phyloP scores from a whole-genome alignment of 37 sponge, comb jelly and placozoan species.

The Ephydatia muelleri region DNA sequence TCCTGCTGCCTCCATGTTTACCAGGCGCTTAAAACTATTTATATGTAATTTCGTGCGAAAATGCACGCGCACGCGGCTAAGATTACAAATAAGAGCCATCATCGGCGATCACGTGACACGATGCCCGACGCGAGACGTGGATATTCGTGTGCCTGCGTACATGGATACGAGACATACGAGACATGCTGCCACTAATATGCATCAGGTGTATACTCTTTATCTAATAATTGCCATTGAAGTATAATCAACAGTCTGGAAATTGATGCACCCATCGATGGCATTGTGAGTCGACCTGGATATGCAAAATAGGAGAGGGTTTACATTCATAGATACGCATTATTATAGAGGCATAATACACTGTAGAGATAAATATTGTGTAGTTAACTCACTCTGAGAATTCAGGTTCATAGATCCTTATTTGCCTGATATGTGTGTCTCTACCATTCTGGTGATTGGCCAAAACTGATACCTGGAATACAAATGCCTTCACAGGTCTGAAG shows the following conservation, averaged over 20 bases:
- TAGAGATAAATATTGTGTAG: too few relatives aligned
- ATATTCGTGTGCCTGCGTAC: too few relatives aligned
- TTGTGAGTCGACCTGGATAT: background rate
- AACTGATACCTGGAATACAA: slow-evolving; percentile 78
- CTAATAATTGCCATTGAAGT: background rate
- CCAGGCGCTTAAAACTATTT: too few relatives aligned
- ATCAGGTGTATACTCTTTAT: too few relatives aligned
- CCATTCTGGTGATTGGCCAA: slow-evolving; percentile 97
- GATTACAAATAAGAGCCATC: too few relatives aligned
- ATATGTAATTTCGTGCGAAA: too few relatives aligned
- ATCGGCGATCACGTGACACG: too few relatives aligned
- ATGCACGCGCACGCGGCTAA: too few relatives aligned
- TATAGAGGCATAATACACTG: background rate
- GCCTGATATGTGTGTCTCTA: slow-evolving; percentile 90
- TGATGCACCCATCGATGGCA: background rate
- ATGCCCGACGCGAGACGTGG: too few relatives aligned
- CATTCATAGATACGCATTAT: background rate
- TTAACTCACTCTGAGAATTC: slow-evolving; percentile 24
- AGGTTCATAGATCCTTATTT: slow-evolving; percentile 83
- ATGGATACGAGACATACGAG: background rate
- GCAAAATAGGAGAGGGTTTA: background rate
- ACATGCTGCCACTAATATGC: too few relatives aligned
- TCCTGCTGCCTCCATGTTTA: background rate
- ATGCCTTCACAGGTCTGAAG: slow-evolving; percentile 66
- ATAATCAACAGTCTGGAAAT: slow-evolving; percentile 5